A percentile compares a stretch with the other conserved stretches of the same genome.
phyloP scores from a whole-genome alignment of 2,113 vertebrate genomes.

The Trogon melanurus region DNA sequence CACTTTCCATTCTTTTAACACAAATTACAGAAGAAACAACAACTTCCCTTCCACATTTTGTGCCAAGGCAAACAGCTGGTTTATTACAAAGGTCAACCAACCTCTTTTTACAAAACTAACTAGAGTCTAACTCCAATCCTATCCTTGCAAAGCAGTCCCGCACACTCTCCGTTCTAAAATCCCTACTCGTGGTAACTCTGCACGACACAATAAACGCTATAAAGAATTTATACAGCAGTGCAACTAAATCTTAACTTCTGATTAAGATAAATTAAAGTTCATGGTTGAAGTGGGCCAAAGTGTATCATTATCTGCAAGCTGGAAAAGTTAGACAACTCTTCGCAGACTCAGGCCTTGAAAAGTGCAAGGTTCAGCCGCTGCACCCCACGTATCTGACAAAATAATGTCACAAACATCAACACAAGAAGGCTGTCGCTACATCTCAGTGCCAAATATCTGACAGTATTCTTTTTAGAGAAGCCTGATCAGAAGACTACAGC shows the following conservation, averaged over 20 bases:
- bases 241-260: constrained; percentile 13
- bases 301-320: not conserved
- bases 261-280: constrained; percentile 15
- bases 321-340: not conserved
- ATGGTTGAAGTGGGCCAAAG: not conserved
- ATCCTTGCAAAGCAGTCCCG: not conserved
- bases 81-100: not conserved
- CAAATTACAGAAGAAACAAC: not conserved
- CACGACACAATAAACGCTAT: not conserved
- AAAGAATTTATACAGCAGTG: not conserved
- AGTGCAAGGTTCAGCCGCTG: constrained; percentile 4
- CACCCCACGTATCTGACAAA: not conserved
- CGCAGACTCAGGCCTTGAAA: not conserved
- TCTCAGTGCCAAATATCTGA: not conserved
- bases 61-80: not conserved
- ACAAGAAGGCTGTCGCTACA: not conserved
- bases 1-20: not conserved
- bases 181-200: not conserved
- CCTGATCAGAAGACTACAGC: not conserved
- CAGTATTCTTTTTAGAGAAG: not conserved
- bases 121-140: not conserved
- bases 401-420: not conserved
- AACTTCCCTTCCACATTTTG: not conserved
- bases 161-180: not conserved
- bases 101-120: not conserved